Evolutionary conservation across 2,113 vertebrate genomes (phyloP).

Genomic region (Motacilla tschutschensis): DNA sequence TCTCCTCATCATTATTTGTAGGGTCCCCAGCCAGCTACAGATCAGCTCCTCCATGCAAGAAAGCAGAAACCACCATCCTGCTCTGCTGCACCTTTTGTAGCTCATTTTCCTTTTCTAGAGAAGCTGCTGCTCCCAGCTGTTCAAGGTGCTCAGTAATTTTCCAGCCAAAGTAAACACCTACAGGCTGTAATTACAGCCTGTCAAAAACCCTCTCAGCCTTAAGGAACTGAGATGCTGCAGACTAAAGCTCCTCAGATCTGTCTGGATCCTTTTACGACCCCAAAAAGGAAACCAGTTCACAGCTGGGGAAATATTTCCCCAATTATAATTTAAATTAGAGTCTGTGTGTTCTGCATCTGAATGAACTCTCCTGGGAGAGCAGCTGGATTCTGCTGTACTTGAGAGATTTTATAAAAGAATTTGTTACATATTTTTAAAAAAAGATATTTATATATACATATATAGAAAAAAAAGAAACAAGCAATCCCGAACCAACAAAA

Average conservation of each 20-base stretch:
- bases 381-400: neutral
- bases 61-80: neutral
- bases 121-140: neutral
- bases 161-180: conserved; percentile 1
- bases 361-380: neutral
- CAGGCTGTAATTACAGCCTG: neutral
- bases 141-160: neutral
- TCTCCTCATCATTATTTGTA: neutral
- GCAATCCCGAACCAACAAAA: neutral
- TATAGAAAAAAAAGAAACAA: neutral
- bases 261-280: neutral
- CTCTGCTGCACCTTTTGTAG: neutral
- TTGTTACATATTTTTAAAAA: neutral
- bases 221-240: neutral
- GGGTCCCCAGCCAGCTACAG: neutral
- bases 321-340: neutral
- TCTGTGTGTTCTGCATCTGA: neutral
- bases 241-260: neutral
- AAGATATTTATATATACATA: neutral
- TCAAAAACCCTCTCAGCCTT: neutral
- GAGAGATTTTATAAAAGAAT: neutral
- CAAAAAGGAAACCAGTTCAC: neutral
- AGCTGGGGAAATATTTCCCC: neutral
- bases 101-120: neutral
- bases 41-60: neutral